Conservation (phyloP, 2,888 invertebrate genomes). For the Drosophila fulvimacula region DNA sequence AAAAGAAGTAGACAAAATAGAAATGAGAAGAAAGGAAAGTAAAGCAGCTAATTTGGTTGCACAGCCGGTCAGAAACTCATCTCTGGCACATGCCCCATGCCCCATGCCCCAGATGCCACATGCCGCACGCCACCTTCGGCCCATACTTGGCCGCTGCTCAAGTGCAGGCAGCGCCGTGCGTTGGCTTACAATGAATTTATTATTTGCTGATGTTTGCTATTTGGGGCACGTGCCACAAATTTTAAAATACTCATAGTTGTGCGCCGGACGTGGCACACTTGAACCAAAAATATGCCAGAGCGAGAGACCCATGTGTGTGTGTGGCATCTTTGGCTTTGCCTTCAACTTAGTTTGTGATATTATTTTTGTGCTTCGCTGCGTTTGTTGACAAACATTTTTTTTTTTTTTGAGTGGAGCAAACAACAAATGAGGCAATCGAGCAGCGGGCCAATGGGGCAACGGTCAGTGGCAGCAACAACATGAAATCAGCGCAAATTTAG, state of each 20-base stretch:
- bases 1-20: neutral
- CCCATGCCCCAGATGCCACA: neutral
- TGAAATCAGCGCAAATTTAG: slow-evolving; percentile 77
- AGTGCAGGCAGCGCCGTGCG: slow-evolving; percentile 41
- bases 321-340: slow-evolving; percentile 30
- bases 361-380: slow-evolving; percentile 76
- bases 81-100: slow-evolving; percentile 1
- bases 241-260: slow-evolving; percentile 71
- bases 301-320: slow-evolving; percentile 20
- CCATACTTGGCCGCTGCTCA: slow-evolving; percentile 1
- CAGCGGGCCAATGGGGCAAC: slow-evolving; percentile 19
- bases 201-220: slow-evolving; percentile 83
- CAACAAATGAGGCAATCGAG: slow-evolving; percentile 65
- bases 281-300: slow-evolving; percentile 51
- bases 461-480: slow-evolving; percentile 19
- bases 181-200: slow-evolving; percentile 76
- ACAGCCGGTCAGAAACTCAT: slow-evolving; percentile 19
- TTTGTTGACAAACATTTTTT: slow-evolving; percentile 76
- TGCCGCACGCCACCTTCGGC: neutral
- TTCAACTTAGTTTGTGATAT: slow-evolving; percentile 36
- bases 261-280: slow-evolving; percentile 67
- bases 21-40: neutral
- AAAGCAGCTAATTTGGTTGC: slow-evolving; percentile 67
- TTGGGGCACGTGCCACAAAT: slow-evolving; percentile 81
- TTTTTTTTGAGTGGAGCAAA: slow-evolving; percentile 58